Evolutionary conservation across 2,888 invertebrate species (phyloP).

Genomic region (Sesia apiformis): DNA sequence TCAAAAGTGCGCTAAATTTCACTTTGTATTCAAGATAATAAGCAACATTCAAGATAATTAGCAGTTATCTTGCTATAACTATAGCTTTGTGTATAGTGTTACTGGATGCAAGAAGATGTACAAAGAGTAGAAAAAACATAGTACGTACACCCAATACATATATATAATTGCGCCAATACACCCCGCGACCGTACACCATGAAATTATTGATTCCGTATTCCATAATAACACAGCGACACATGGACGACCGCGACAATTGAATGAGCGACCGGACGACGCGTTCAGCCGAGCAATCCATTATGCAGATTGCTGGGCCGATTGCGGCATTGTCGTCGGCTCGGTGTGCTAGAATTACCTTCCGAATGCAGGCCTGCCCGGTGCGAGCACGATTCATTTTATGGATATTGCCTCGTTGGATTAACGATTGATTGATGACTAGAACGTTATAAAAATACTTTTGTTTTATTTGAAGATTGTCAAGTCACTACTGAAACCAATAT

Average conservation of each 20-base stretch:
- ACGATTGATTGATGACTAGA: conserved; percentile 58
- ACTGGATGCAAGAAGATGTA: too few species aligned
- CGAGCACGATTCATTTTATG: conserved; percentile 24
- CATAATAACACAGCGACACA: conserved; percentile 63
- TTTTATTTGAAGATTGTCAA: neutral
- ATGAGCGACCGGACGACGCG: conserved; percentile 65
- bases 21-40: too few species aligned
- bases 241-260: conserved; percentile 68
- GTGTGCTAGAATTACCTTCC: conserved; percentile 34
- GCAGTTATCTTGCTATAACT: too few species aligned
- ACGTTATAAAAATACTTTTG: neutral
- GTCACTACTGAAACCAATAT: neutral
- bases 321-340: conserved; percentile 67
- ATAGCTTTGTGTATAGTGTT: too few species aligned
- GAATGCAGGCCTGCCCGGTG: conserved; percentile 13
- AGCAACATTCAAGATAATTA: too few species aligned
- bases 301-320: conserved; percentile 70
- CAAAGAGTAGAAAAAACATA: too few species aligned
- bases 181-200: conserved; percentile 17
- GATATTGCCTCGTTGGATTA: conserved; percentile 60
- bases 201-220: conserved; percentile 65
- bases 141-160: too few species aligned
- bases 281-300: conserved; percentile 71
- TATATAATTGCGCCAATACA: neutral
- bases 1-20: too few species aligned